Percentiles rank a stretch among this genome's conserved stretches.
Conservation (phyloP, 2,797 vertebrate genomes). For the Sebastes cheni region DNA sequence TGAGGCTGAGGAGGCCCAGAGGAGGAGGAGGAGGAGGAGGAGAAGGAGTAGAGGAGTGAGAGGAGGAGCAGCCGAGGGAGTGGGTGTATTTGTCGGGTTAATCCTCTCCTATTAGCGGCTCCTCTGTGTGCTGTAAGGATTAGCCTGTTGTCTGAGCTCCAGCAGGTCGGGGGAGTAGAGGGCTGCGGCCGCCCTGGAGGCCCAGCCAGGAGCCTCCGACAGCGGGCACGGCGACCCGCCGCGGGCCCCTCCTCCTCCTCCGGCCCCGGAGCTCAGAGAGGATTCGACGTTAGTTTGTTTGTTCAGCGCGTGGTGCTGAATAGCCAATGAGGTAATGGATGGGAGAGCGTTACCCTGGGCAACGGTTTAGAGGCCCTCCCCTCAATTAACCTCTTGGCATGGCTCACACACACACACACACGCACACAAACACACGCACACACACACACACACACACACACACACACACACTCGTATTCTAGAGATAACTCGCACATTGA, state of each 20-base stretch:
- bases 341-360: conserved; percentile 49
- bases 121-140: conserved; percentile 71
- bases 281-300: conserved; percentile 28
- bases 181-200: background rate
- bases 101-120: conserved; percentile 69
- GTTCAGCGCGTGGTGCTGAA: conserved; percentile 42
- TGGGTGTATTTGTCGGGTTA: conserved; percentile 49
- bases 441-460: conserved; percentile 3
- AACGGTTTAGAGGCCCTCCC: conserved; percentile 71
- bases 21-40: background rate
- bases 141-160: conserved; percentile 66
- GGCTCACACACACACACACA: background rate
- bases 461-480: background rate
- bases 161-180: conserved; percentile 54
- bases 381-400: conserved; percentile 76
- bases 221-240: conserved; percentile 7
- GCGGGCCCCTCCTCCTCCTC: background rate
- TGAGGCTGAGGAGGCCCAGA: background rate
- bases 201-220: conserved; percentile 34
- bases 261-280: conserved; percentile 37
- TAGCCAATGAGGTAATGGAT: conserved; percentile 55
- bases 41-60: background rate
- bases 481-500: conserved; percentile 64
- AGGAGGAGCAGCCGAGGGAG: conserved; percentile 28
- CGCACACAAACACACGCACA: background rate